These are phyloP conservation scores for Leptoteleia sp. DNA, from an alignment of 1,140 invertebrate species.

Conservation along the genomic window DNA sequence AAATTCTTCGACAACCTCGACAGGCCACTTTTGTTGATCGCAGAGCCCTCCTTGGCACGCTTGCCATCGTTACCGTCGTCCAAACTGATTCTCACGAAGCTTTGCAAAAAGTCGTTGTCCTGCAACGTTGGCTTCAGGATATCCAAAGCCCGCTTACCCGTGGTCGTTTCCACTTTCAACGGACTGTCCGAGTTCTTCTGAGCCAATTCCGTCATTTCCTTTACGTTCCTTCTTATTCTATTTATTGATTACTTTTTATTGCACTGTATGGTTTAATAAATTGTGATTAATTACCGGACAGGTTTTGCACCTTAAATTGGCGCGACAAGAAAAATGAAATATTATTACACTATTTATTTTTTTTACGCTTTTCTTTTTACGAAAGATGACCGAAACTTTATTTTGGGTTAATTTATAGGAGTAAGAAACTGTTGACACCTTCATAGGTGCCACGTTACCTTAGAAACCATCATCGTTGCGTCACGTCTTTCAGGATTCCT, in stretches of 20 bases:
- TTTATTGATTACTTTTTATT: neutral
- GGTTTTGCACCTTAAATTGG: neutral
- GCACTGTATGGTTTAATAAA: too few species aligned
- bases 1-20: slow-evolving; percentile 19
- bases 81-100: slow-evolving; percentile 86
- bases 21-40: slow-evolving; percentile 1
- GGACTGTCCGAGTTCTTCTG: neutral
- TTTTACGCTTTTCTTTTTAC: neutral
- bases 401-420: slow-evolving; percentile 10
- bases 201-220: slow-evolving; percentile 37
- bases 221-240: neutral
- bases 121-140: slow-evolving; percentile 78
- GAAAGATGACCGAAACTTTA: neutral
- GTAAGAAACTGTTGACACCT: slow-evolving; percentile 78
- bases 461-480: slow-evolving; percentile 78
- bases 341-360: neutral
- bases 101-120: slow-evolving; percentile 88
- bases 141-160: slow-evolving; percentile 68
- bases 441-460: slow-evolving; percentile 73
- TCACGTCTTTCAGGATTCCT: slow-evolving; percentile 34
- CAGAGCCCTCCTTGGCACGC: slow-evolving; percentile 25
- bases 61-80: slow-evolving; percentile 66
- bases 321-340: too few species aligned
- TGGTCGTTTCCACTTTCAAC: slow-evolving; percentile 2
- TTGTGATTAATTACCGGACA: too few species aligned